Percentiles rank a stretch among this genome's conserved stretches.
Conservation (phyloP, 2,888 invertebrate genomes). For the Epirrita christyi region DNA sequence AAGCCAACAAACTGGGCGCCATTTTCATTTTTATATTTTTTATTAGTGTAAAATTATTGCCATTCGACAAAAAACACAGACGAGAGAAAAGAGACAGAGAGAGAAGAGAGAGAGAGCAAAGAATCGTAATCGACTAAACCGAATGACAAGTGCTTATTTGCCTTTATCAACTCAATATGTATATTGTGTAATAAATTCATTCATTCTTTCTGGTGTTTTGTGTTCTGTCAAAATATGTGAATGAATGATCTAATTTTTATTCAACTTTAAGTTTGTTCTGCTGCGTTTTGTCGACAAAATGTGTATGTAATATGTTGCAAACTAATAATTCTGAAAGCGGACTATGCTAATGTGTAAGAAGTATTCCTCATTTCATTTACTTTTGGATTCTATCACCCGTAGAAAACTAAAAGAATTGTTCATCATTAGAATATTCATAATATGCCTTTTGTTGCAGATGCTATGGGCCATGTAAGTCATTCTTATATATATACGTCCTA, state of each 20-base stretch:
- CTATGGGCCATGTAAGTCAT: conserved; percentile 73
- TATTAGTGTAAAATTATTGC: neutral
- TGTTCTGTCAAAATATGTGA: conserved; percentile 13
- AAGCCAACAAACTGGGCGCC: conserved; percentile 42
- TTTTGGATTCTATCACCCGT: neutral
- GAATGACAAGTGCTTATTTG: too few relatives aligned
- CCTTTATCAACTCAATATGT: too few relatives aligned
- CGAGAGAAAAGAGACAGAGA: too few relatives aligned
- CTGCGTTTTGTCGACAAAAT: conserved; percentile 53
- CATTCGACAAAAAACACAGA: neutral
- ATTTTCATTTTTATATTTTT: conserved; percentile 34
- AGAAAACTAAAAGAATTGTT: conserved; percentile 19
- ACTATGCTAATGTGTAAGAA: conserved; percentile 55
- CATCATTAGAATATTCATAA: conserved; percentile 60
- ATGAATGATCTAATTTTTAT: conserved; percentile 53
- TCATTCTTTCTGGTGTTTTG: too few relatives aligned
- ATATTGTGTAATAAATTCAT: too few relatives aligned
- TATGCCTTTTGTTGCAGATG: conserved; percentile 77
- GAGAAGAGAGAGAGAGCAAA: too few relatives aligned
- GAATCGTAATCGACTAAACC: too few relatives aligned
- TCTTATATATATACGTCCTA: conserved; percentile 69
- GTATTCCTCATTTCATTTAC: conserved; percentile 18
- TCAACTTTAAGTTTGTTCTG: conserved; percentile 46
- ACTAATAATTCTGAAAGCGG: conserved; percentile 45
- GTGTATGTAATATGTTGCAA: too few relatives aligned